Conservation (phyloP, 2,888 invertebrate species). For the Tetranychus truncatus region DNA sequence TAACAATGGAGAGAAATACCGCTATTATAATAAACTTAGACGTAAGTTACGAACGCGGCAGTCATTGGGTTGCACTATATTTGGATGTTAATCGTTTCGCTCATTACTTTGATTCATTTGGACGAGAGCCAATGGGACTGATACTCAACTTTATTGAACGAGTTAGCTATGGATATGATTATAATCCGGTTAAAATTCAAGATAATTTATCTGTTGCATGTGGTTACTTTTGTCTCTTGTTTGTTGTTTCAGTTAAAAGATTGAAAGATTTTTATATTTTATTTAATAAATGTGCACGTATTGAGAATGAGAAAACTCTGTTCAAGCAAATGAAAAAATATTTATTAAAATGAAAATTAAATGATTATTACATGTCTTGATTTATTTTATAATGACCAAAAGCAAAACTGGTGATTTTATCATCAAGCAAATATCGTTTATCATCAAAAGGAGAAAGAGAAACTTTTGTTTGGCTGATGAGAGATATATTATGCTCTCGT, state of each 20-base stretch:
- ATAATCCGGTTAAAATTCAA: background rate
- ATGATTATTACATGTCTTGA: too few relatives aligned
- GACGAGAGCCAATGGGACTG: background rate
- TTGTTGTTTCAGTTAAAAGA: background rate
- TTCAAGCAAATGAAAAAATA: background rate
- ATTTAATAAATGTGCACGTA: background rate
- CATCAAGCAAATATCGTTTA: background rate
- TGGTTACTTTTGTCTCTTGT: slow-evolving; percentile 2
- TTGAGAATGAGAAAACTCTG: background rate
- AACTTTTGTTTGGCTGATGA: background rate
- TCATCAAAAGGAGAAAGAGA: background rate
- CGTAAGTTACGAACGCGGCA: background rate
- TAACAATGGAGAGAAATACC: background rate
- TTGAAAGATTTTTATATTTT: background rate
- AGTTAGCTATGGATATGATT: background rate
- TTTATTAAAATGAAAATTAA: too few relatives aligned
- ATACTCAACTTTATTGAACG: background rate
- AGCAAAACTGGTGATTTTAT: background rate
- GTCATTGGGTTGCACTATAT: slow-evolving; percentile 10
- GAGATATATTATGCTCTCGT: background rate
- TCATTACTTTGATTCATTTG: slow-evolving; percentile 9
- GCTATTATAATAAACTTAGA: background rate
- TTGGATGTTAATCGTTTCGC: background rate
- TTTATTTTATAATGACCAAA: background rate
- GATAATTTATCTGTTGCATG: background rate